These are phyloP conservation scores for Sylvietta virens DNA, from an alignment of 2,113 vertebrate species.

Conservation along the genomic window DNA sequence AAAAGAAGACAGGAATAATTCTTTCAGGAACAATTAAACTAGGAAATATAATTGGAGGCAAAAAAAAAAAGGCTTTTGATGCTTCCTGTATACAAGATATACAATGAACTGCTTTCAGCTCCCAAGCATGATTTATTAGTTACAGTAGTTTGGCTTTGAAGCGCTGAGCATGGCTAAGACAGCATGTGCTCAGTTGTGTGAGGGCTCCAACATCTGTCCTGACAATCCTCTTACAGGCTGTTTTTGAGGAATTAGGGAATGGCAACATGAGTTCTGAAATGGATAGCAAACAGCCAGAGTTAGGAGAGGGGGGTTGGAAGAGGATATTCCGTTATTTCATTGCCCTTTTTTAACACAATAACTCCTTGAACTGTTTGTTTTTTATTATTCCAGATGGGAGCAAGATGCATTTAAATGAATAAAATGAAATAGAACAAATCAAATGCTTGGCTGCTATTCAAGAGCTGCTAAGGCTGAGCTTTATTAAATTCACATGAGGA, in stretches of 20 bases:
- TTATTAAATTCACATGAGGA: conserved; percentile 58
- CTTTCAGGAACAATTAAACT: neutral
- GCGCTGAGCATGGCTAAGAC: conserved; percentile 1
- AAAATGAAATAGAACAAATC: conserved; percentile 46
- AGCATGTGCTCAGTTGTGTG: conserved; percentile 21
- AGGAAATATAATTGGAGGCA: neutral
- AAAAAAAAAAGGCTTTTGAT: neutral
- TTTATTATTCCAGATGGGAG: conserved; percentile 40
- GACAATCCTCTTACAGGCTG: conserved; percentile 60
- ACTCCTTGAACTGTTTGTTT: conserved; percentile 49
- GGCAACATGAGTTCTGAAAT: conserved; percentile 39
- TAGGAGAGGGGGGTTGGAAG: neutral
- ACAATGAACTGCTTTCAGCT: conserved; percentile 35
- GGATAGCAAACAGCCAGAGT: conserved; percentile 26
- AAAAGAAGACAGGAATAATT: neutral
- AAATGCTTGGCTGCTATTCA: conserved; percentile 50
- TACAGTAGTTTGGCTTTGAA: conserved; percentile 50
- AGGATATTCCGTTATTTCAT: conserved; percentile 13
- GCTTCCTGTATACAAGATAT: neutral
- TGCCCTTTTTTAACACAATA: conserved; percentile 34
- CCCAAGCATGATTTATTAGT: conserved; percentile 47
- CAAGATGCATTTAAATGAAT: conserved; percentile 20
- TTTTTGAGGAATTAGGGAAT: conserved; percentile 40
- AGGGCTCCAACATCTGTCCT: conserved; percentile 65
- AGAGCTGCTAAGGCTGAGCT: conserved; percentile 38